Base-by-base conservation (phyloP, 2,888 invertebrate species). In the Sesia apiformis region DNA sequence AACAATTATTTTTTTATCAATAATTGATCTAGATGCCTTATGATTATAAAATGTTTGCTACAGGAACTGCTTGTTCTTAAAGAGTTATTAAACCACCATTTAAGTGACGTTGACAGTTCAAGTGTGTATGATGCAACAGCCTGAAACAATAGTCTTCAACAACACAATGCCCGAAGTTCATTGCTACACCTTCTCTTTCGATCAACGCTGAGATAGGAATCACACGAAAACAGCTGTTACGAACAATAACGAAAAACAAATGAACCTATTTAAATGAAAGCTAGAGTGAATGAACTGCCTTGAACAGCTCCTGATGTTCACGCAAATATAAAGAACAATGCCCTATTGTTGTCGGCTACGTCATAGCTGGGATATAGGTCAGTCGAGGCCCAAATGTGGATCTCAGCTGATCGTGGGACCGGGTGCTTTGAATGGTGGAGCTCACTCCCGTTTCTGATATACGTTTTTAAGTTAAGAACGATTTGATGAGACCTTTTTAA, bases 271-370 rank as follows among this genome's bases (percentile, higher is more conserved):
- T 79, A 75, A 77, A 76, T 68, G 76, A 74, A 72, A 73, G 70
- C 79, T 81, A 79, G 80, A 85, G 87, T 87, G 88, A 86, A 86
- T 80, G 88, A 89, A 86, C 84, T 70, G 76, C 84, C 85, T 85
- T 85, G 85, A 79, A 80, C 84, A 74, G 79, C 82, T 80, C 84
- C 84, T 83, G 82, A 78, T 78, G 78, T 73, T 77, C 75, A 76
- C 78, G 85, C 85, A 81, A 87, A 87, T 84, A 81, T 85, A 84
- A 84, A 83, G 85, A 87, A 89, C 88, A 89, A 89, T 89, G 78
- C 83, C 80, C 84, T 85, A 88, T 88, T 88, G 89, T 88, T 82
- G 81, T 79, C 74, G 74, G 65, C 72, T 72, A 86, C 89, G 89
- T 89, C 88, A 88, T 81, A 80, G 74, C 67, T 71, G 77, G 79